Conservation (phyloP, 1,140 invertebrate species). For the Papilio machaon region DNA sequence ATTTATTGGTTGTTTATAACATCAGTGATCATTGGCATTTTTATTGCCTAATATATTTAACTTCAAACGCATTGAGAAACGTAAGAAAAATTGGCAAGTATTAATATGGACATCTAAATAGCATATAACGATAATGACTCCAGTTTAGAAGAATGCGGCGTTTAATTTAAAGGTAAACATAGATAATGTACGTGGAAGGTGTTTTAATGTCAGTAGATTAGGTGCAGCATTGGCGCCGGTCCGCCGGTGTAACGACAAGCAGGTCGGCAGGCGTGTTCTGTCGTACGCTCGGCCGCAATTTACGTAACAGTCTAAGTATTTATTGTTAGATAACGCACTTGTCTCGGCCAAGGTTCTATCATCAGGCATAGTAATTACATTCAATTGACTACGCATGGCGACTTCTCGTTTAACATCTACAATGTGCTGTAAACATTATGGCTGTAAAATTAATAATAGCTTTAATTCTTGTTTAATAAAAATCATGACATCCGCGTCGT, state of each 20-base stretch:
- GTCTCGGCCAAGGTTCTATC: constrained; percentile 47
- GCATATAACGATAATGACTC: neutral
- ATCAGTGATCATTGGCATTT: neutral
- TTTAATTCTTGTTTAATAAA: constrained; percentile 7
- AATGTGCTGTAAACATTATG: constrained; percentile 18
- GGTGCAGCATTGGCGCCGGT: constrained; percentile 6
- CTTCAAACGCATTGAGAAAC: neutral
- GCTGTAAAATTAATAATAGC: constrained; percentile 15
- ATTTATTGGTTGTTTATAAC: constrained; percentile 22
- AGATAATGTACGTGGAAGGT: neutral
- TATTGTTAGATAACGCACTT: constrained; percentile 49
- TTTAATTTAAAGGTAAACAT: constrained; percentile 36
- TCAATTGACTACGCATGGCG: constrained; percentile 47
- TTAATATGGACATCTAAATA: neutral
- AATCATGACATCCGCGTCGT: neutral
- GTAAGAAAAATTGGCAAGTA: neutral
- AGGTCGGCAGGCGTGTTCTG: neutral
- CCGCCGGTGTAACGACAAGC: constrained; percentile 4
- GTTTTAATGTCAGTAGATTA: constrained; percentile 27
- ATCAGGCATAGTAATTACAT: constrained; percentile 43
- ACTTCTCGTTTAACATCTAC: neutral
- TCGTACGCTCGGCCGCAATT: constrained; percentile 18
- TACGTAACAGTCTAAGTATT: constrained; percentile 41
- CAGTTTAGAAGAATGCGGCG: constrained; percentile 11
- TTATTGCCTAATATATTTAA: constrained; percentile 21